Evolutionary conservation across 2,797 vertebrate species (phyloP), one percentile per base, ranked within the genome.

Genomic region (Lateolabrax maculatus): DNA sequence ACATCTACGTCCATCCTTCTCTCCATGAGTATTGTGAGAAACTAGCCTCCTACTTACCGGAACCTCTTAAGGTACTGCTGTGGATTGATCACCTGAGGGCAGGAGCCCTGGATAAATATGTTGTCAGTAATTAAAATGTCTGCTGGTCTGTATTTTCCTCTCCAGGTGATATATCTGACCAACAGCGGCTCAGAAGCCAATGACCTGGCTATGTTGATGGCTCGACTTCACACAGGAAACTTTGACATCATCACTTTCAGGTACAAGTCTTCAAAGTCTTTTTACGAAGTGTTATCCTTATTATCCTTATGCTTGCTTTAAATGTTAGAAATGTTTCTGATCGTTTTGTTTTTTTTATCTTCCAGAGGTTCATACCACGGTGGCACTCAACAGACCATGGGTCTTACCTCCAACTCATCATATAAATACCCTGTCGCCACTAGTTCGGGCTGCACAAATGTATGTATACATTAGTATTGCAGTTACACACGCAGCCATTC

Each of bases 131-230:
- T 29, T 48, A 3, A 79, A 77, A 51, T 49, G 23, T 71, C 8
- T 55, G n/a, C 34, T 39, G 25, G 56, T 77, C 3, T 82, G 43
- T 79, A 61, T 79, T 75, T 44, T 21, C 16, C 13, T 46, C 29
- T 58, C 0, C 58, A 99, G 98, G 97, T 99, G 61, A 79, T 98
- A 80, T 99, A 96, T 90, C 87, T 99, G 56, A 96, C 95, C 51
- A 99, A 99, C 91, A 98, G 98, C 0, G 98, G 98, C 71, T 97
- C 98, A 0, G 98, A 99, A 88, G 97, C 98, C 71, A 99, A 99
- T 11, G 98, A 99, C 68, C 85, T 99, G 49, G 98, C 98, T 0
- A 94, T 98, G 94, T 57, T 97, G 71, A 97, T 99, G 97, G 97
- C 98, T 71, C 96, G 98, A 67, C 72, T 97, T 1, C 86, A 98